These are phyloP conservation scores for Platalea minor DNA, from an alignment of 2,797 vertebrate species.

Conservation along the genomic window DNA sequence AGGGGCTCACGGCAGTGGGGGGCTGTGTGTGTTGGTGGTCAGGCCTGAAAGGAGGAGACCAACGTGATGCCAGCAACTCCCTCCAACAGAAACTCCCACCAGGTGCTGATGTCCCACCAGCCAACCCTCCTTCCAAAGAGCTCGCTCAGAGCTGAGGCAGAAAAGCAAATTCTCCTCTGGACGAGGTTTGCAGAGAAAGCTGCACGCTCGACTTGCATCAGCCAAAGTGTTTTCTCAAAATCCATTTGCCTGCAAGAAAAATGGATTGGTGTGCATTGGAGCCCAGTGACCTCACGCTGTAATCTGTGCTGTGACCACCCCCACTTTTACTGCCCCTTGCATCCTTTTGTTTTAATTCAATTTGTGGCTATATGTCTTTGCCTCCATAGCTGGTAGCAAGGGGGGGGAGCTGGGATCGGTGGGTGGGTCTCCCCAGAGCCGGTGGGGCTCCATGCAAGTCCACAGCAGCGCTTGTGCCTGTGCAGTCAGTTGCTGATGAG, in stretches of 20 bases:
- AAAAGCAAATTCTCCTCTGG: not conserved
- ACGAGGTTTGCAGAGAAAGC: not conserved
- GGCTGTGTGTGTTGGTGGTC: too few relatives aligned
- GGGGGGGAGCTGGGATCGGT: not conserved
- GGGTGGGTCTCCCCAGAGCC: not conserved
- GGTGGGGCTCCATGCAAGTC: not conserved
- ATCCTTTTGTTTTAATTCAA: not conserved
- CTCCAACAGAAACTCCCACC: not conserved
- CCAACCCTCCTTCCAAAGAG: not conserved
- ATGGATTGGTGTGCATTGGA: not conserved
- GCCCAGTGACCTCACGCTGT: not conserved
- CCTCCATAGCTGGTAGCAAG: not conserved
- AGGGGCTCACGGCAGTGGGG: not conserved
- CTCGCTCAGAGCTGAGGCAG: fast-evolving
- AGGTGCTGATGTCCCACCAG: not conserved
- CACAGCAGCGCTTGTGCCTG: not conserved
- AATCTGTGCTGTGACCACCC: not conserved
- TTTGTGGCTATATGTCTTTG: not conserved
- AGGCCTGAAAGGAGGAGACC: not conserved
- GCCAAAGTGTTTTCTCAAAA: not conserved
- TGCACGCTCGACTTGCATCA: not conserved
- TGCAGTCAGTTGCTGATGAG: not conserved
- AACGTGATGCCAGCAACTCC: too few relatives aligned
- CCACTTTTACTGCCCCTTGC: not conserved
- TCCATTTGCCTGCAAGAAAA: not conserved